phyloP scores from a whole-genome alignment of 2,888 invertebrate species.

The Chrysodeixis includens region DNA sequence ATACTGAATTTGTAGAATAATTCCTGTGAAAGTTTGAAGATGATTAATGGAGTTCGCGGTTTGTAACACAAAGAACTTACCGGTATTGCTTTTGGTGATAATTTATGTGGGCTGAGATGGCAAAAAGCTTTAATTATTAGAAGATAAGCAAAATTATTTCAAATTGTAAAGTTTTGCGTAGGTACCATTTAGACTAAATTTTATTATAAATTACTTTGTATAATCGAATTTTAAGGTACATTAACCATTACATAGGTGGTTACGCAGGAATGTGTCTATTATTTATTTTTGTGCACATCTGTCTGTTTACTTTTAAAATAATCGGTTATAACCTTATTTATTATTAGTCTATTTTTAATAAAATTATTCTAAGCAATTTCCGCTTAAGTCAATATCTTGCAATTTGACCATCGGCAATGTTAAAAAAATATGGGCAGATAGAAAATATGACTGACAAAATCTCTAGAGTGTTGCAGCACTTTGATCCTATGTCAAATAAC shows the following conservation, averaged over 20 bases:
- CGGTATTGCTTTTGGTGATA: slow-evolving; percentile 29
- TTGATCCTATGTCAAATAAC: not conserved
- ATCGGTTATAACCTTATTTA: too few species aligned
- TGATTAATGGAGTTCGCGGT: slow-evolving; percentile 47
- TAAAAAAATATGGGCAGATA: too few species aligned
- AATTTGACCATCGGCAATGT: too few species aligned
- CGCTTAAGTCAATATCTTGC: not conserved
- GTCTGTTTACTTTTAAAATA: too few species aligned
- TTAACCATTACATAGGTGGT: not conserved
- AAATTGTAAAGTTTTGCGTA: slow-evolving; percentile 9
- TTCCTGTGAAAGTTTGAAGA: slow-evolving; percentile 36
- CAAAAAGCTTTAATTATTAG: slow-evolving; percentile 24
- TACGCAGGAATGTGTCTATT: too few species aligned
- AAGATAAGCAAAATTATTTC: slow-evolving; percentile 12
- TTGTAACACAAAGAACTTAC: slow-evolving; percentile 35
- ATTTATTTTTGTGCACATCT: too few species aligned
- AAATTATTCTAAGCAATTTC: too few species aligned
- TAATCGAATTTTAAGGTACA: not conserved
- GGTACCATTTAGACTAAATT: not conserved
- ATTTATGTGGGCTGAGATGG: slow-evolving; percentile 30
- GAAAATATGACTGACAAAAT: too few species aligned
- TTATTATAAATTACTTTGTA: not conserved
- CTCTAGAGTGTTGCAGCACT: not conserved
- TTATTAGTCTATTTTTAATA: too few species aligned
- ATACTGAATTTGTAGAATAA: slow-evolving; percentile 35